Base-by-base conservation (phyloP, 2,113 vertebrate genomes). In the Pygoscelis adeliae region DNA sequence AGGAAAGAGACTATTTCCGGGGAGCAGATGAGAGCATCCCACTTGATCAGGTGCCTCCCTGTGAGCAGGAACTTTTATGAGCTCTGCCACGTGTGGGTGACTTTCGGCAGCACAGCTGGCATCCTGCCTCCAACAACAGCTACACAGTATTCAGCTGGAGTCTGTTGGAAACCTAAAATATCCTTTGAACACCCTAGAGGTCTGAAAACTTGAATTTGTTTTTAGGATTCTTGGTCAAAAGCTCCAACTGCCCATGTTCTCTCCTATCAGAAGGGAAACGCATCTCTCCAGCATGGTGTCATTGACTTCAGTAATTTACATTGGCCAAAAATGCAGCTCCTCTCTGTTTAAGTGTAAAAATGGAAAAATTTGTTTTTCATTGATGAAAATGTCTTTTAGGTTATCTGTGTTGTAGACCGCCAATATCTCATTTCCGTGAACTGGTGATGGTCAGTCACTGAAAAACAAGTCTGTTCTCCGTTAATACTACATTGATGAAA, bases 101-200 rank as follows among this genome's bases (percentile, higher is more conserved):
- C 19, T 38, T 80, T 10, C 0, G 1, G 9, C 56, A 62, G 26
- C 36, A 52, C 30, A 29, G 22, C 29, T 53, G 50, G 9, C 53
- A 63, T 15, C 13, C 50, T 58, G 20, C 58, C 20, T 38, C 19
- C 22, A 16, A 1, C 20, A 32, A 22, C 22, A n/a, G 14, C 72
- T 3, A 26, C 23, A 7, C 3, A 6, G 7, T 18, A 21, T 15
- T 36, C 9, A 36, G 2, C 7, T 7, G 38, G 8, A 66, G 11
- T 36, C 30, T 42, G n/a, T 13, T 4, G 0, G 53, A 81, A 67
- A 30, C 52, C 11, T 13, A 1, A 61, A 61, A 2, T 0, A 13
- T 5, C 78, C 38, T 29, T 17, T 10, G 4, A 34, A 55, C n/a
- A 66, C 12, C 13, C 29, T 3, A 50, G 23, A 38, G 16, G 14